Evolutionary conservation across 2,113 vertebrate genomes (phyloP), one percentile per base, ranked within the genome.

Genomic region (Calyptommatus sinebrachiatus): DNA sequence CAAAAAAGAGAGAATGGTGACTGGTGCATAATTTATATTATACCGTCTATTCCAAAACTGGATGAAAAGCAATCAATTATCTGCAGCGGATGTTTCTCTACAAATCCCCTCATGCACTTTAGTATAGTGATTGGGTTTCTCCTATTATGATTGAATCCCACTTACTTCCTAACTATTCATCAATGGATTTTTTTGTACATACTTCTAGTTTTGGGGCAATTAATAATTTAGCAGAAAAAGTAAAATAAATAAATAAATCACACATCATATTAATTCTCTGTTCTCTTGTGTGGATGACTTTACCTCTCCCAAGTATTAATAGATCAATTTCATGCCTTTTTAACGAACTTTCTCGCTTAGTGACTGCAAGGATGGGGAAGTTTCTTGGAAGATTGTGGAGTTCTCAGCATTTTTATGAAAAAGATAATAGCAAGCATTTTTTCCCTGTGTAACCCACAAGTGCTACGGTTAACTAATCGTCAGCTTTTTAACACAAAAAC

Each of bases 271-370:
- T 81, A 60, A 57, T 69, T 62, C 26, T 61, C 65, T 75, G 11
- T 68, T 62, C 24, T 28, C 22, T 80, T 69, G 31, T 68, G 28
- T 78, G 29, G 62, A 74, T 29, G 50, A 60, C 65, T 81, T 75
- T 26, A 69, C 65, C 75, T 81, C 53, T 24, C 66, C 50, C 65
- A 46, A 60, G 53, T 81, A 48, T 67, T 81, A 81, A 81, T 76
- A 76, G 65, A 81, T 65, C 35, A 81, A 76, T 81, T 81, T 81
- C 79, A 81, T 81, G 79, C 72, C 79, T 69, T 81, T 76, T 76
- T 76, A 76, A 81, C 50, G 75, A 81, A 76, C 66, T 62, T 81
- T 81, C 75, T 76, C 8, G n/a, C 66, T 76, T 69, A 48, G 35
- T 31, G 73, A 61, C 62, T 81, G 35, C 48, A 46, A 8, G 53